Conservation (phyloP, 2,113 vertebrate genomes). For the Phaethornis superciliosus region DNA sequence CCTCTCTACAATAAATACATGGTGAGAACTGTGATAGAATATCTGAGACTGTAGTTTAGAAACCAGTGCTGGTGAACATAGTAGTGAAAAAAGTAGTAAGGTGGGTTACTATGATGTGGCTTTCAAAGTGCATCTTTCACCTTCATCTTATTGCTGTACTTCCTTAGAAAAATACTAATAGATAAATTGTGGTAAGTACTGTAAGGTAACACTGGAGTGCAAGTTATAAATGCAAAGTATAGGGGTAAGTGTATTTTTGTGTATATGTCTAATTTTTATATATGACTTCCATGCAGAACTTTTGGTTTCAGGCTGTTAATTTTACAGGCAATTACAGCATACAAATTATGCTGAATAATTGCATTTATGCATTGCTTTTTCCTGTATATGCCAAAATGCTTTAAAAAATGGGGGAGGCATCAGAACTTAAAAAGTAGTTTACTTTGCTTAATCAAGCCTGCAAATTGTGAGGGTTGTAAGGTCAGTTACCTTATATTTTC, state of each 20-base stretch:
- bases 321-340: not conserved
- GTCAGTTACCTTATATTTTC: not conserved
- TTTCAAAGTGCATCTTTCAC: not conserved
- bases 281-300: not conserved
- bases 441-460: not conserved
- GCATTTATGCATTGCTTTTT: not conserved
- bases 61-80: not conserved
- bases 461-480: not conserved
- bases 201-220: not conserved
- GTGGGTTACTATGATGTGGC: not conserved
- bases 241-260: not conserved
- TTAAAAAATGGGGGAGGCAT: not conserved
- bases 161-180: not conserved
- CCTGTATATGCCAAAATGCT: not conserved
- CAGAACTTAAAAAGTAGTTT: not conserved
- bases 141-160: not conserved
- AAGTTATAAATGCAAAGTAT: not conserved
- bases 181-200: not conserved
- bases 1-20: constrained; percentile 93
- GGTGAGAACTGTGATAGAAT: constrained; percentile 72
- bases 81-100: not conserved
- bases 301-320: not conserved
- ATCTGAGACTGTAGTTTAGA: not conserved
- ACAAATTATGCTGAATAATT: not conserved
- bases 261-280: not conserved